A percentile compares a stretch with the other conserved stretches of the same genome.
phyloP scores from a whole-genome alignment of 2,888 invertebrate genomes.

The Pediacus dermestoides region DNA sequence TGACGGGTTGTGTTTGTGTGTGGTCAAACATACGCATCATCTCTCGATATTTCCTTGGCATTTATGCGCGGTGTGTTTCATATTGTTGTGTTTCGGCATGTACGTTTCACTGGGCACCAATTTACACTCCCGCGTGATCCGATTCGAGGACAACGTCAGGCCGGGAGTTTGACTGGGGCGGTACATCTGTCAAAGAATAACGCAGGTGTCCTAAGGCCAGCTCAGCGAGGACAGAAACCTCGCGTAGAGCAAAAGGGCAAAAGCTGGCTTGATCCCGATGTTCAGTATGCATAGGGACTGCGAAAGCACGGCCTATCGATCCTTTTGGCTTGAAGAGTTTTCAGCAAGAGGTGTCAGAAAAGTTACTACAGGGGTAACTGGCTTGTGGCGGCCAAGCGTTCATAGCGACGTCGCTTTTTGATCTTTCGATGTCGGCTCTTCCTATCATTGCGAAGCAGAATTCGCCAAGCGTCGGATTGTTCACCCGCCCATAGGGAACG shows the following conservation, averaged over 20 bases:
- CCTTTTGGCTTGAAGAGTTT: slow-evolving; percentile 31
- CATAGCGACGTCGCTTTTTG: slow-evolving; percentile 67
- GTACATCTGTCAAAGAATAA: slow-evolving; percentile 59
- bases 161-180: slow-evolving; percentile 51
- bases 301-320: slow-evolving; percentile 36
- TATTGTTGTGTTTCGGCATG: slow-evolving; percentile 8
- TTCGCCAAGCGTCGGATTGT: slow-evolving; percentile 70
- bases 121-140: slow-evolving; percentile 26
- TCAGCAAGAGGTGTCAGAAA: slow-evolving; percentile 66
- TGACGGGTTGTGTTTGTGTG: no score
- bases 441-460: slow-evolving; percentile 72
- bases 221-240: slow-evolving; percentile 68
- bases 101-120: slow-evolving; percentile 17
- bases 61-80: no score
- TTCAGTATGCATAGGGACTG: slow-evolving; percentile 52
- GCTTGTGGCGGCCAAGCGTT: slow-evolving; percentile 63
- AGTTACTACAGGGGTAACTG: slow-evolving; percentile 70
- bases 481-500: slow-evolving; percentile 44
- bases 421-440: slow-evolving; percentile 73
- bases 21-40: no score
- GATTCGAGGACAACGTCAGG: slow-evolving; percentile 51
- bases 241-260: slow-evolving; percentile 68
- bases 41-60: no score
- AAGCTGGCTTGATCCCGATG: slow-evolving; percentile 65
- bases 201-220: slow-evolving; percentile 57